Base-by-base conservation (phyloP, 2,888 invertebrate genomes). In the Prenolepis imparis region DNA sequence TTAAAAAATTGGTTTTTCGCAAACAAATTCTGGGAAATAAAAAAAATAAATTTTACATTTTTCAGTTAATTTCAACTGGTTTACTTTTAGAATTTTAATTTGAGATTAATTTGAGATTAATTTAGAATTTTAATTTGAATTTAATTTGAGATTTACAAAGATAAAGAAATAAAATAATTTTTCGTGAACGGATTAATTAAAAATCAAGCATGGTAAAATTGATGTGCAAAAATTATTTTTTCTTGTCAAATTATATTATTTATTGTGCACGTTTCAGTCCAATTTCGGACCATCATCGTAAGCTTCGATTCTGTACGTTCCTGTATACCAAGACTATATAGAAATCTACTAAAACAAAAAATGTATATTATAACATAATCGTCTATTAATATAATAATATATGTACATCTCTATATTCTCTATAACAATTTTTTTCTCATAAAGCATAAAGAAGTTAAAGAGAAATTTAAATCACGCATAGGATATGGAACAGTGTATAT, bases 401-500 rank as follows among this genome's bases (percentile, higher is more conserved):
- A n/a, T 48, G 18, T 6, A 5, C 6, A 48, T 52, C 36, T 36
- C 36, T 36, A 36, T 36, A 3, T 28, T 72, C 41, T 28, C n/a
- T 63, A 8, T 73, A 73, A 59, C 41, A 39, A 61, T 59, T 39
- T 59, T 59, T 73, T 6, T 24, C 41, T 41, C 61, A n/a, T 61
- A 61, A 73, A 73, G 41, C 28, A 21, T 41, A 28, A 52, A n/a
- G 44, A 2, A 73, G 41, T 61, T 63, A 15, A 63, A 32, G 55
- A 44, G 41, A 63, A 74, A 48, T 48, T 64, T 75, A 64, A n/a
- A 64, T 75, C 36, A 18, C 48, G 18, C 48, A n/a, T n/a, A 48
- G 74, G 77, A 67, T 55, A 55, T 24, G n/a, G n/a, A 28, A 68
- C n/a, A 55, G 18, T n/a, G n/a, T n/a, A n/a, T n/a, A n/a, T 28